Conservation (phyloP, 1,140 invertebrate species). For the Pantala flavescens region DNA sequence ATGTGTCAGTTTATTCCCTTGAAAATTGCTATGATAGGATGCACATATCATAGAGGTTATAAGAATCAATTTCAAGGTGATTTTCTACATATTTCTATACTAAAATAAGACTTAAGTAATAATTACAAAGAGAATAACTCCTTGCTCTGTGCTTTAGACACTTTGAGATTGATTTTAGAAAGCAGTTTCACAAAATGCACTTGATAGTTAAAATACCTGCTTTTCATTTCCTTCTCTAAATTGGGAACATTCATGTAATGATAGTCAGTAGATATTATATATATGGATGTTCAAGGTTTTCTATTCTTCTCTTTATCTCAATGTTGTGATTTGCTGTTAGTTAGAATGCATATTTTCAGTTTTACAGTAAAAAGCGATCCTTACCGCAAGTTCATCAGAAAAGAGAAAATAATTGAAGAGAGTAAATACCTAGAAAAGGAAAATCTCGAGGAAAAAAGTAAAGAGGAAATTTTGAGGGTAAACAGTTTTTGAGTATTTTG, state of each 20-base stretch:
- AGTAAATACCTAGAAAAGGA: neutral
- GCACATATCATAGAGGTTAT: too few species aligned
- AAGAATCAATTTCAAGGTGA: too few species aligned
- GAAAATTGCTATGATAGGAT: too few species aligned
- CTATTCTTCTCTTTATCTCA: neutral
- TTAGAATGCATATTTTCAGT: neutral
- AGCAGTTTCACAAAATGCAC: too few species aligned
- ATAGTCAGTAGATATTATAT: neutral
- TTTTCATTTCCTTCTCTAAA: neutral
- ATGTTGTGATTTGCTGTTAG: neutral
- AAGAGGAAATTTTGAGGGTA: neutral
- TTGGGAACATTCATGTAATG: neutral
- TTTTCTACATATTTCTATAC: too few species aligned
- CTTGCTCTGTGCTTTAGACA: too few species aligned
- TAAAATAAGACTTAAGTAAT: too few species aligned
- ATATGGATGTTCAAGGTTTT: neutral
- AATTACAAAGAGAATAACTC: too few species aligned
- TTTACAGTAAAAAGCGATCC: neutral
- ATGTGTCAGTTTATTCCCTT: too few species aligned
- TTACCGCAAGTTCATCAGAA: neutral
- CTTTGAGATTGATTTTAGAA: too few species aligned
- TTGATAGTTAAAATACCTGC: too few species aligned
- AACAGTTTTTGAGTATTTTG: neutral
- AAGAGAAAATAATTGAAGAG: neutral
- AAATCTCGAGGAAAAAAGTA: neutral